Evolutionary conservation across 2,797 vertebrate genomes (phyloP), one percentile per base, ranked within the genome.

Genomic region (Emys orbicularis): DNA sequence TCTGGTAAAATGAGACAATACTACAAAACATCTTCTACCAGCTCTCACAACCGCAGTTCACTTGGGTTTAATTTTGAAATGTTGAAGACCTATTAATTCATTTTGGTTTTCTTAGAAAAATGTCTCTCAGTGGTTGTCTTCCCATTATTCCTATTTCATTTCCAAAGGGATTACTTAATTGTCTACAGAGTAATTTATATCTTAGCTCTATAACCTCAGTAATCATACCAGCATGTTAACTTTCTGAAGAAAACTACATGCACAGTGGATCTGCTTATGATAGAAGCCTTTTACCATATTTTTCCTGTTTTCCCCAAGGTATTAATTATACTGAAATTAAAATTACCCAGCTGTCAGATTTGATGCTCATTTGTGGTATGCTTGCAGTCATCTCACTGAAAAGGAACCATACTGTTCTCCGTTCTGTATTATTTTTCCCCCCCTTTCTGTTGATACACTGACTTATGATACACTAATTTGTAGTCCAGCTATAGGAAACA

Each of bases 251-350:
- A 94, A 86, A 11, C 29, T 87, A 27, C 6, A 91, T 80, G 4
- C 1, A 47, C 50, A 84, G 5, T 27, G 84, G 81, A 19, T 0
- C 4, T 90, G 3, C 49, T 91, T 90, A 27, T 74, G 72, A 54
- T 83, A 88, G 80, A 86, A 91, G 80, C 3, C 3, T 76, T 92
- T 89, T 79, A 44, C 72, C 61, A 84, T 83, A 6, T 65, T 97
- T 96, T 94, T 77, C 95, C 12, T 83, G 1, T 59, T 95, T 96
- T 95, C 57, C 50, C 53, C 84, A 89, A 96, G 41, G 37, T 96
- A 96, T 95, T 79, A 77, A 86, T 95, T 92, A 93, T 15, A 95
- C 25, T 91, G 84, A 94, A 97, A 95, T 96, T 94, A 94, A 97
- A 97, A 94, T 95, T 84, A 90, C 54, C 19, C 81, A 93, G 12